These are phyloP conservation scores for Heteronetta atricapilla DNA, from an alignment of 2,113 vertebrate genomes.

Conservation along the genomic window DNA sequence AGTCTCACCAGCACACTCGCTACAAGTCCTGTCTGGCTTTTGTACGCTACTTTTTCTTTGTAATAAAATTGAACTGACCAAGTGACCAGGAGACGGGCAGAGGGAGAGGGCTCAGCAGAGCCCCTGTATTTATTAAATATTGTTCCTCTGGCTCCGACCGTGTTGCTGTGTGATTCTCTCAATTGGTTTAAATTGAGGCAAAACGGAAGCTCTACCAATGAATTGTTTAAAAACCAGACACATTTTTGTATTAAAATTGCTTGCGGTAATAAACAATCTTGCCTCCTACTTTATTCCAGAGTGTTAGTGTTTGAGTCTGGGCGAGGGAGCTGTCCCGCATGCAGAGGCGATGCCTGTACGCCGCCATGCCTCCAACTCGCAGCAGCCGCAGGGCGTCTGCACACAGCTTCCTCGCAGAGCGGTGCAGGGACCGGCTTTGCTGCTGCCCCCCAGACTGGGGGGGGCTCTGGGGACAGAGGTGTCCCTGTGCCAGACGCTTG, in stretches of 20 bases:
- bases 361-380: no score
- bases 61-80: slow-evolving; percentile 67
- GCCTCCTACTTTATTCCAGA: slow-evolving; percentile 72
- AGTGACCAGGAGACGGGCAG: slow-evolving; percentile 47
- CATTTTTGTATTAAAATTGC: slow-evolving; percentile 99
- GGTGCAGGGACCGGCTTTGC: not conserved
- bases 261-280: slow-evolving; percentile 88
- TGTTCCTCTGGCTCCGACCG: slow-evolving; percentile 77
- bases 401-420: fast-evolving
- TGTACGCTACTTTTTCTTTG: slow-evolving; percentile 69
- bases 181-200: slow-evolving; percentile 85
- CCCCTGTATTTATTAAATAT: slow-evolving; percentile 73
- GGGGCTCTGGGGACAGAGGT: not conserved
- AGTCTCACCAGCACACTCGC: slow-evolving; percentile 82
- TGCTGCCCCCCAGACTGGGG: not conserved
- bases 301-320: not conserved
- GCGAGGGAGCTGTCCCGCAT: fast-evolving
- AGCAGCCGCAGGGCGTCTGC: fast-evolving
- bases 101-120: slow-evolving; percentile 62
- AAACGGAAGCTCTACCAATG: slow-evolving; percentile 84
- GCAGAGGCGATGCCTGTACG: fast-evolving
- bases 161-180: slow-evolving; percentile 87
- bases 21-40: slow-evolving; percentile 74
- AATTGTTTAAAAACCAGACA: slow-evolving; percentile 90
- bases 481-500: not conserved